Evolutionary conservation across 2,797 vertebrate genomes (phyloP).

Genomic region (Halcyon chelicuti): DNA sequence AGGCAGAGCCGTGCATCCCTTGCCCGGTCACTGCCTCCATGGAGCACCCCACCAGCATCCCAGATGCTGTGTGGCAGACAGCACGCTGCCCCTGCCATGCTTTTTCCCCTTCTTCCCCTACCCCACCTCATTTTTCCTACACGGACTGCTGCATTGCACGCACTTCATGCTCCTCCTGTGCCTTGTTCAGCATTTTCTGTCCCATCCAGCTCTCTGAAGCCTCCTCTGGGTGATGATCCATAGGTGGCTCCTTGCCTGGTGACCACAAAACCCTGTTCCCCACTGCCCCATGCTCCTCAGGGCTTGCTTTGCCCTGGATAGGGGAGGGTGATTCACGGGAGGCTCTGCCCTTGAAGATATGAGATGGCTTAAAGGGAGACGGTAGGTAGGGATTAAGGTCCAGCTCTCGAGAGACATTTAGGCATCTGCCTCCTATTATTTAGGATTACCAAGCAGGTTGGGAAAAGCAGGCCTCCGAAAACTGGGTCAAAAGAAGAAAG

Average conservation of each 20-base stretch:
- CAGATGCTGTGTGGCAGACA: background rate
- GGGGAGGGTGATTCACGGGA: background rate
- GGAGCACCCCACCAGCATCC: background rate
- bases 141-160: accelerated
- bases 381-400: background rate
- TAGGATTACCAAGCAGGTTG: background rate
- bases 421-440: background rate
- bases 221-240: background rate
- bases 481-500: background rate
- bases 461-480: background rate
- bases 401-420: background rate
- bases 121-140: background rate
- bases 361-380: background rate
- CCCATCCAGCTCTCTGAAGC: background rate
- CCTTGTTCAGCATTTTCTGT: background rate
- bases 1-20: accelerated
- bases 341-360: background rate
- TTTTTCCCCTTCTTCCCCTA: background rate
- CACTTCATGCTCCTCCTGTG: background rate
- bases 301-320: background rate
- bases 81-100: background rate
- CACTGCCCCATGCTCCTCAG: accelerated
- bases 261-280: background rate
- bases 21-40: background rate
- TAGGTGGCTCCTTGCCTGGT: background rate